Percentiles rank a stretch among this genome's conserved stretches.
Evolutionary conservation across 2,113 vertebrate genomes (phyloP).

Genomic region (Aegotheles bennettii): DNA sequence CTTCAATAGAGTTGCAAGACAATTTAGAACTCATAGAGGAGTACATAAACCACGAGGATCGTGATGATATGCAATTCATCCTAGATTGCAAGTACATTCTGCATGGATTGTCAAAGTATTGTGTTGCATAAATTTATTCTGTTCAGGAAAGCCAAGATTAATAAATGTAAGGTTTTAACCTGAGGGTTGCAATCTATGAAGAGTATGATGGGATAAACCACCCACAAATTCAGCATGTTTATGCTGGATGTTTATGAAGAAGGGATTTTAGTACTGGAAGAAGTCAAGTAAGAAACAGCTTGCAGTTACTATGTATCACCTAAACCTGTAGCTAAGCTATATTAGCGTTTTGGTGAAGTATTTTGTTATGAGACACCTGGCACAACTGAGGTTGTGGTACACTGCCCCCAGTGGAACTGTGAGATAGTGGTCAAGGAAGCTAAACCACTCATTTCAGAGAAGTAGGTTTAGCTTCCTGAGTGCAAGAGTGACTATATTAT

Average conservation of each 20-base stretch:
- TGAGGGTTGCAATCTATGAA: not conserved
- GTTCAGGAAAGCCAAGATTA: not conserved
- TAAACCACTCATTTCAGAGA: not conserved
- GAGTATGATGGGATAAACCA: not conserved
- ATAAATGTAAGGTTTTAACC: not conserved
- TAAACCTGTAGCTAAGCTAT: not conserved
- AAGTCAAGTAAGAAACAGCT: not conserved
- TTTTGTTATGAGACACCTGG: not conserved
- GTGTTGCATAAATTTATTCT: not conserved
- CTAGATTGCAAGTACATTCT: not conserved
- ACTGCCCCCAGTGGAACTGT: not conserved
- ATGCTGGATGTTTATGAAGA: not conserved
- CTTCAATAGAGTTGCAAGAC: not conserved
- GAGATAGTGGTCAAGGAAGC: not conserved
- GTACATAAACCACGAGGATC: not conserved
- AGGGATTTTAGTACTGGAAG: not conserved
- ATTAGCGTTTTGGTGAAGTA: not conserved
- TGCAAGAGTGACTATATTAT: not conserved
- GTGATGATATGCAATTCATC: not conserved
- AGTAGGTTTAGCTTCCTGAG: not conserved
- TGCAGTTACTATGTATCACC: no score
- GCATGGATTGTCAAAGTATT: not conserved
- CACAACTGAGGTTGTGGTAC: not conserved
- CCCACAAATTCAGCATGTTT: not conserved
- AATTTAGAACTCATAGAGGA: not conserved